Evolutionary conservation across 2,888 invertebrate genomes (phyloP).

Genomic region (Bembecia ichneumoniformis): DNA sequence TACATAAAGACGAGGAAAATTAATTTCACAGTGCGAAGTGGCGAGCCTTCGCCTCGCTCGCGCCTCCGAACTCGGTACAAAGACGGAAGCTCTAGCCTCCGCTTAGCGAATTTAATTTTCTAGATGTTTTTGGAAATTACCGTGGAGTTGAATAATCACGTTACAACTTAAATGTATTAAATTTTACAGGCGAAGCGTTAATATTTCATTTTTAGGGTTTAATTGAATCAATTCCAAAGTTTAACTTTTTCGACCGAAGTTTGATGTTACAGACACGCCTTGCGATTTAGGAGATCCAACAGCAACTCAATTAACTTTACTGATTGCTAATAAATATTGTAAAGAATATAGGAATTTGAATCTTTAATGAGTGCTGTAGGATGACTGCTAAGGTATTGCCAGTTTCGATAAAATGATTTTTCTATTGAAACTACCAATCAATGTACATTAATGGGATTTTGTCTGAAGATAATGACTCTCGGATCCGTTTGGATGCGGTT

Average conservation of each 20-base stretch:
- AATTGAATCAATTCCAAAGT: slow-evolving; percentile 72
- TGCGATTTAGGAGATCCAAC: slow-evolving; percentile 4
- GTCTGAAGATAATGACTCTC: too few relatives aligned
- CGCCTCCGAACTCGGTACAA: slow-evolving; percentile 27
- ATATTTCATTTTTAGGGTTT: slow-evolving; percentile 72
- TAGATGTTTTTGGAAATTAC: slow-evolving; percentile 68
- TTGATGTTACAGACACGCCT: slow-evolving; percentile 7
- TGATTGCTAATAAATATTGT: too few relatives aligned
- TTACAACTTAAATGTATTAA: slow-evolving; percentile 71
- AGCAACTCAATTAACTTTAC: too few relatives aligned
- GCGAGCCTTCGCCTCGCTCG: slow-evolving; percentile 33
- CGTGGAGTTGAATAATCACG: slow-evolving; percentile 69
- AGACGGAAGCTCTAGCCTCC: slow-evolving; percentile 52
- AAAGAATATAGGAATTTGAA: too few relatives aligned
- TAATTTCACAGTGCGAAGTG: slow-evolving; percentile 71
- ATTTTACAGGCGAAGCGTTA: slow-evolving; percentile 73
- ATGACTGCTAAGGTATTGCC: too few relatives aligned
- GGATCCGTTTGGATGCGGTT: too few relatives aligned
- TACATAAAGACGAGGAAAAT: slow-evolving; percentile 74
- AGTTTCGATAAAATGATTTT: too few relatives aligned
- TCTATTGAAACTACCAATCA: too few relatives aligned
- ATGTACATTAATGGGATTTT: too few relatives aligned
- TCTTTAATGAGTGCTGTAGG: too few relatives aligned
- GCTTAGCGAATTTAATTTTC: slow-evolving; percentile 66
- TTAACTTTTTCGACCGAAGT: slow-evolving; percentile 15